A percentile compares a stretch with the other conserved stretches of the same genome.
Evolutionary conservation across 2,113 vertebrate species (phyloP).

Genomic region (Alectura lathami): DNA sequence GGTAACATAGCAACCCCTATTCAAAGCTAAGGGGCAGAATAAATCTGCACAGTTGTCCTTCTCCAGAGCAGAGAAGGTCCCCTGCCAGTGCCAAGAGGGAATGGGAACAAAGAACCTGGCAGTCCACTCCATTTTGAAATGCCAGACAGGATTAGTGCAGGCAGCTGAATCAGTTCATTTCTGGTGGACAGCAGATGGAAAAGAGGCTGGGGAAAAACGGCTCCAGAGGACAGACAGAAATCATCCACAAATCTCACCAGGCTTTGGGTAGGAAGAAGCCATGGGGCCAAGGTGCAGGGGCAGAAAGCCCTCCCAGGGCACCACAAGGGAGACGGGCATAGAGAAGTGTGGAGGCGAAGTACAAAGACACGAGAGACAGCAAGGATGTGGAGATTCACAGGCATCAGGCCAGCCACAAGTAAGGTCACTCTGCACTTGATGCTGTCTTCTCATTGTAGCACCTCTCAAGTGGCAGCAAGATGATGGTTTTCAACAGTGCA

Average conservation of each 20-base stretch:
- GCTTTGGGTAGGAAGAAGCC: neutral
- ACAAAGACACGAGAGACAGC: neutral
- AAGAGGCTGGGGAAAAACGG: neutral
- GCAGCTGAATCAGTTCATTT: slow-evolving; percentile 56
- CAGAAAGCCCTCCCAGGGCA: neutral
- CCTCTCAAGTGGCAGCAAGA: neutral
- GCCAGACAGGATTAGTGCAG: slow-evolving; percentile 55
- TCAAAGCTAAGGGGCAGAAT: slow-evolving; percentile 70
- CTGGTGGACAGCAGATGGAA: neutral
- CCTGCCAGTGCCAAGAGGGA: slow-evolving; percentile 56
- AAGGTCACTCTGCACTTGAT: neutral
- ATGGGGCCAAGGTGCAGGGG: neutral
- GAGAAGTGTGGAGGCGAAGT: neutral
- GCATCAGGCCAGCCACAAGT: neutral
- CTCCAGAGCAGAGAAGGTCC: slow-evolving; percentile 55
- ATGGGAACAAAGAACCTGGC: slow-evolving; percentile 68
- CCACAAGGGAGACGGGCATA: accelerated
- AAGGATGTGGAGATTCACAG: neutral
- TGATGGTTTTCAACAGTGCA: neutral
- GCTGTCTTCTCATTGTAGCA: neutral
- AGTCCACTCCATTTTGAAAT: slow-evolving; percentile 62
- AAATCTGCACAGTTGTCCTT: slow-evolving; percentile 71
- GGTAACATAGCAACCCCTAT: slow-evolving; percentile 74
- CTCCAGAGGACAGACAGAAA: neutral
- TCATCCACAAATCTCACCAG: neutral